Evolutionary conservation across 2,113 vertebrate species (phyloP), one percentile per base, ranked within the genome.

Genomic region (Vidua chalybeata): DNA sequence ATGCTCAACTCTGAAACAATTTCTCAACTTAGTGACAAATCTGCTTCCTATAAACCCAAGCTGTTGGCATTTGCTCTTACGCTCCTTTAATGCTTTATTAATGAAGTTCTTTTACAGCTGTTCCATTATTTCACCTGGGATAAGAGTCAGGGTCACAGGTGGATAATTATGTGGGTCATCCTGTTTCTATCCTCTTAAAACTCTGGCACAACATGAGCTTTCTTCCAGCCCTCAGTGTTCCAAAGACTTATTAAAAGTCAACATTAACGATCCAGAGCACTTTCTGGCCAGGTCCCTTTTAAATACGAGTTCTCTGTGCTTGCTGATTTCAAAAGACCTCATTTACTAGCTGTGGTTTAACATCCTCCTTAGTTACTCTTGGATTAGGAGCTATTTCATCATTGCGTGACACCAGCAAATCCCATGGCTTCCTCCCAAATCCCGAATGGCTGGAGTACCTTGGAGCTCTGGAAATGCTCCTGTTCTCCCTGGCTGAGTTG

Each of bases 111-210:
- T 96, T 87, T 92, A 90, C 94, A 97, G 95, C 95, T 96, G 94
- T 94, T 96, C 93, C 94, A 73, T 97, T 92, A 97, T 96, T 97
- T 94, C 94, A 97, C 96, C 96, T 96, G 96, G 95, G 93, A 79
- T 64, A 81, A 87, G 93, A 95, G 84, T 72, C 77, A 56, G 89
- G 95, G 95, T 97, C 93, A 89, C 96, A 97, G 96, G 96, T 96
- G 95, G 91, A 92, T 95, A 89, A 96, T 96, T 89, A 81, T 26
- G 61, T 81, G 93, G 95, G 93, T 92, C 95, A 89, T 96, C 95
- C 94, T 97, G 95, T 97, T 97, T 97, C 94, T 94, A 84, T 89
- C 87, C 94, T 94, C 87, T 95, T 94, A 94, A 95, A 97, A 92
- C 80, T 94, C 94, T 97, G 93, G 95, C 91, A 82, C 59, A 86